Base-by-base conservation (phyloP, 2,797 vertebrate genomes). In the Tadarida brasiliensis region DNA sequence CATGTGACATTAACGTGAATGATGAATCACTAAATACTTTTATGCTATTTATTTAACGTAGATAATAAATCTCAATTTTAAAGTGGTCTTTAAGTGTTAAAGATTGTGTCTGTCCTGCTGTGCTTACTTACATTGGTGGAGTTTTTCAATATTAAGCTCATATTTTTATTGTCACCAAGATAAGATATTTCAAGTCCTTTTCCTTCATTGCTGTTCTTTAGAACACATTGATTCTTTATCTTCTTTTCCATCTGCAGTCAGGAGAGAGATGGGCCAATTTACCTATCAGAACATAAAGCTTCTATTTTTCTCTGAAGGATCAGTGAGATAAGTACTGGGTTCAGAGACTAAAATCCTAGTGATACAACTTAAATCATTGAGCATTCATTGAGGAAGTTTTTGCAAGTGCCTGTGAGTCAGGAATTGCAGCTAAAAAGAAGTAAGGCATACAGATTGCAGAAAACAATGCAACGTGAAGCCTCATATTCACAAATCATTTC, bases 1-100 rank as follows among this genome's bases (percentile, higher is more conserved):
- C 94, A 83, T 73, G 28, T 89, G 73, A 33, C 85, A 73, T 96
- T 94, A 91, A 70, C 71, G 88, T 89, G 83, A 96, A 82, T 78
- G 59, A 89, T 94, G 68, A 94, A 94, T 88, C 88, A 91, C 76
- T 90, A 76, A 94, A 89, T 77, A 63, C 10, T 63, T 73, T 82
- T 15, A 59, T 56, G 30, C n/a, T 57, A 49, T 78, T 94, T 96
- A 92, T 94, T 95, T 94, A 74, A 77, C 54, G 28, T 73, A 59
- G 6, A 71, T 70, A 14, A n/a, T 39, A 78, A 92, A 61, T 94
- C 19, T 87, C 22, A 68, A 20, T 73, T 88, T 87, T 39, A 51
- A 94, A 91, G 3, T 44, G 4, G 8, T 67, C 51, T 94, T 84
- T 54, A 16, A 61, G 19, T 83, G 30, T 49, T 84, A 81, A 71